phyloP scores from a whole-genome alignment of 1,140 invertebrate species.

The Nasonia longicornis region DNA sequence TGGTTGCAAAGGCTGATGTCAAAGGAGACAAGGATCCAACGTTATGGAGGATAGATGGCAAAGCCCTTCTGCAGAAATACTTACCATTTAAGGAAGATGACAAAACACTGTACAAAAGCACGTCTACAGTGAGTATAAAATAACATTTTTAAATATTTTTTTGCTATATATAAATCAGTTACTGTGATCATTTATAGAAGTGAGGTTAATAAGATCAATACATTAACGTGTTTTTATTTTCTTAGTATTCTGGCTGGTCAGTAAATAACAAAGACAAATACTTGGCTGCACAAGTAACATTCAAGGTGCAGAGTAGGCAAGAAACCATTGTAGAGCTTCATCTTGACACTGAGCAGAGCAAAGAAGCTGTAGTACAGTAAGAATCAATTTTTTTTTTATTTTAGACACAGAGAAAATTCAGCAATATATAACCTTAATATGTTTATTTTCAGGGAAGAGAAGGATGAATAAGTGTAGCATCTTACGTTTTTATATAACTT shows the following conservation, averaged over 20 bases:
- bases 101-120: slow-evolving; percentile 80
- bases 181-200: not conserved
- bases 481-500: slow-evolving; percentile 63
- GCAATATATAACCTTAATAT: slow-evolving; percentile 1
- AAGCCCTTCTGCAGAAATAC: slow-evolving; percentile 82
- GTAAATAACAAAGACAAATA: slow-evolving; percentile 77
- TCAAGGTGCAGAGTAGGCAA: slow-evolving; percentile 69
- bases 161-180: not conserved
- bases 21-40: slow-evolving; percentile 73
- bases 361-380: slow-evolving; percentile 62
- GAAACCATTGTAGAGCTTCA: slow-evolving; percentile 70
- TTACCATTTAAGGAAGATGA: slow-evolving; percentile 79
- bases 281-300: slow-evolving; percentile 68
- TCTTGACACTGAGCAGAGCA: slow-evolving; percentile 62
- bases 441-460: slow-evolving; percentile 60
- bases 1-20: slow-evolving; percentile 76
- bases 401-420: not conserved
- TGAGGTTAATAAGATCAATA: slow-evolving; percentile 5
- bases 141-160: slow-evolving; percentile 2
- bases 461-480: slow-evolving; percentile 63
- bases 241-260: slow-evolving; percentile 79
- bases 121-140: slow-evolving; percentile 75
- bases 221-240: slow-evolving; percentile 46
- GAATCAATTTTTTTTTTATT: slow-evolving; percentile 38
- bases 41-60: slow-evolving; percentile 85